These are phyloP conservation scores for Pholis gunnellus DNA, from an alignment of 2,113 vertebrate species.

Conservation along the genomic window DNA sequence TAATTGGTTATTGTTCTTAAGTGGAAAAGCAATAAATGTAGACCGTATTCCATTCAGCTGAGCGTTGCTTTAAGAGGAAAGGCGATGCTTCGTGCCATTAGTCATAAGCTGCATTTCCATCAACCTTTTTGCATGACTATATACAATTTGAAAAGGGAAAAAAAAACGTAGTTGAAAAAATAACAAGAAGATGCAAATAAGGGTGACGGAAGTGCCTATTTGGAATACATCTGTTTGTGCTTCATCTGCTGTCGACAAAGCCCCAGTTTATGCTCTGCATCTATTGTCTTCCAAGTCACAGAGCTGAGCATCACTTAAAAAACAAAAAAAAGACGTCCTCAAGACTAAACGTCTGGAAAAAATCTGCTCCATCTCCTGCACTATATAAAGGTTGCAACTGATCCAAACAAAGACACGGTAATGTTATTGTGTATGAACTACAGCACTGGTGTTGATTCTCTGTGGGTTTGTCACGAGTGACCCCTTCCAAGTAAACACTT, in stretches of 20 bases:
- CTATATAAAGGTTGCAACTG: background rate
- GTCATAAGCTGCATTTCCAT: background rate
- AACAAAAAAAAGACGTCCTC: background rate
- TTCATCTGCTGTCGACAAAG: background rate
- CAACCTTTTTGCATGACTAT: background rate
- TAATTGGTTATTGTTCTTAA: conserved; percentile 28
- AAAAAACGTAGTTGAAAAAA: background rate
- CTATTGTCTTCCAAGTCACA: background rate
- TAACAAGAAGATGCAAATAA: background rate
- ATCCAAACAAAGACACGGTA: background rate
- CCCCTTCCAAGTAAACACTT: background rate
- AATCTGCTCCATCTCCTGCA: background rate
- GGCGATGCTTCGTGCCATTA: background rate
- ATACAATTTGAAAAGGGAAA: background rate
- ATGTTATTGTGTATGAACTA: background rate
- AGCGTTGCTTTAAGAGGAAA: background rate
- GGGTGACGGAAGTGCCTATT: background rate
- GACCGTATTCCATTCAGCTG: background rate
- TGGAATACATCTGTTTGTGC: background rate
- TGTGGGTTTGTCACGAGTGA: background rate
- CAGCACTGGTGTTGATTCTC: background rate
- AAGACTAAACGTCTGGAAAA: background rate
- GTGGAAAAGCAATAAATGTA: conserved; percentile 13
- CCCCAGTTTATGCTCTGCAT: background rate
- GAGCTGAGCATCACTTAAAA: background rate